Conservation (phyloP, 2,888 invertebrate genomes). For the Drosophila paramelanica region DNA sequence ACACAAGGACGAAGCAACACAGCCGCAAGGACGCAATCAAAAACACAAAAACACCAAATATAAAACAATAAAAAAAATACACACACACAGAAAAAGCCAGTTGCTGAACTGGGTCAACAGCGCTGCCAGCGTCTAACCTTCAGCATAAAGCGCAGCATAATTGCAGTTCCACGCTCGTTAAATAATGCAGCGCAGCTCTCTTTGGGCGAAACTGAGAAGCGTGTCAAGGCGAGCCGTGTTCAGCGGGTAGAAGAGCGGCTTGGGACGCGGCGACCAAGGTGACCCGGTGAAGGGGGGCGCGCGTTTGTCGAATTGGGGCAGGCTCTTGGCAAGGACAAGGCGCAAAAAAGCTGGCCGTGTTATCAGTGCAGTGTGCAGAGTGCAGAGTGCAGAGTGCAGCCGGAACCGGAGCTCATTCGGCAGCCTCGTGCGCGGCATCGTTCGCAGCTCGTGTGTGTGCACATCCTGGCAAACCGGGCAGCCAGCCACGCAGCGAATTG, state of each 20-base stretch:
- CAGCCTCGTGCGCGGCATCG: slow-evolving; percentile 55
- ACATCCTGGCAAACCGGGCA: slow-evolving; percentile 38
- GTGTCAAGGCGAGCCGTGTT: slow-evolving; percentile 66
- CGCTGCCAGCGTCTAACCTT: slow-evolving; percentile 58
- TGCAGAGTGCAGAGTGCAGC: slow-evolving; percentile 45
- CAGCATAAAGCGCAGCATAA: slow-evolving; percentile 74
- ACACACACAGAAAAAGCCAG: slow-evolving; percentile 8
- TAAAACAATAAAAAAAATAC: background rate
- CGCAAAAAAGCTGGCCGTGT: slow-evolving; percentile 18
- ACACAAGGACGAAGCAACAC: slow-evolving; percentile 55
- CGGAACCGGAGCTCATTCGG: slow-evolving; percentile 46
- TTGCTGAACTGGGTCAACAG: slow-evolving; percentile 67
- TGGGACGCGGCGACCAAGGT: slow-evolving; percentile 51
- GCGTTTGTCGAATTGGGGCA: slow-evolving; percentile 15
- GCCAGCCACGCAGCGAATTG: slow-evolving; percentile 69
- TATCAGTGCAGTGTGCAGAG: slow-evolving; percentile 62
- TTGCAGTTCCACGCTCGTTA: slow-evolving; percentile 59
- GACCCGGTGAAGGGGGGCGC: slow-evolving; percentile 73
- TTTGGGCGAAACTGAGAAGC: slow-evolving; percentile 48
- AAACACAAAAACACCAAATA: slow-evolving; percentile 31
- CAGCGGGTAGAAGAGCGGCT: slow-evolving; percentile 17
- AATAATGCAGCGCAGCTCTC: slow-evolving; percentile 44
- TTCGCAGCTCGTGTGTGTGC: slow-evolving; percentile 51
- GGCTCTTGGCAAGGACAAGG: slow-evolving; percentile 32
- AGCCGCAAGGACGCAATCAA: slow-evolving; percentile 62